Evolutionary conservation across 2,888 invertebrate species (phyloP).

Genomic region (Labia minor): DNA sequence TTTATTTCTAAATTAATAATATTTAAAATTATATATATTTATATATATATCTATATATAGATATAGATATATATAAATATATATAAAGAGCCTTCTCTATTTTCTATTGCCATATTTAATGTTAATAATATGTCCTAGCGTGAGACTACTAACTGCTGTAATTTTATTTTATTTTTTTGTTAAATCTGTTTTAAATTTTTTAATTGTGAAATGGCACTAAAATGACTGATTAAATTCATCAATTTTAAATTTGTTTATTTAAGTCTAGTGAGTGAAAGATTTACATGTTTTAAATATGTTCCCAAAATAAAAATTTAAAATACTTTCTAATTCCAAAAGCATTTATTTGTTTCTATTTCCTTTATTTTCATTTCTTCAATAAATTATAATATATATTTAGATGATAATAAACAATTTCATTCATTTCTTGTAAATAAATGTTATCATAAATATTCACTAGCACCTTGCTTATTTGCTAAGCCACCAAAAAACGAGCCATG

Average conservation of each 20-base stretch:
- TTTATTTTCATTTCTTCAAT: too few relatives aligned
- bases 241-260: not conserved
- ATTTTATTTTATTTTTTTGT: not conserved
- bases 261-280: not conserved
- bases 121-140: not conserved
- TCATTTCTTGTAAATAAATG: too few relatives aligned
- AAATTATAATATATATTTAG: too few relatives aligned
- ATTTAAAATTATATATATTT: not conserved
- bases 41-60: not conserved
- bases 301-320: not conserved
- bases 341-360: not conserved
- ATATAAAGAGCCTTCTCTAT: constrained; percentile 9
- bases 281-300: too few relatives aligned
- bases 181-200: not conserved
- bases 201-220: not conserved
- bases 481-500: too few relatives aligned
- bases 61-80: not conserved
- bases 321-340: constrained; percentile 13
- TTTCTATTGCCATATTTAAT: constrained; percentile 5
- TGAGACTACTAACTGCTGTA: not conserved
- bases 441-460: too few relatives aligned
- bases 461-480: too few relatives aligned
- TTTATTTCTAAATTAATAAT: not conserved
- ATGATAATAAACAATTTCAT: too few relatives aligned
- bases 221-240: not conserved